Evolutionary conservation across 2,113 vertebrate species (phyloP).

Genomic region (Sinocyclocheilus rhinocerous): DNA sequence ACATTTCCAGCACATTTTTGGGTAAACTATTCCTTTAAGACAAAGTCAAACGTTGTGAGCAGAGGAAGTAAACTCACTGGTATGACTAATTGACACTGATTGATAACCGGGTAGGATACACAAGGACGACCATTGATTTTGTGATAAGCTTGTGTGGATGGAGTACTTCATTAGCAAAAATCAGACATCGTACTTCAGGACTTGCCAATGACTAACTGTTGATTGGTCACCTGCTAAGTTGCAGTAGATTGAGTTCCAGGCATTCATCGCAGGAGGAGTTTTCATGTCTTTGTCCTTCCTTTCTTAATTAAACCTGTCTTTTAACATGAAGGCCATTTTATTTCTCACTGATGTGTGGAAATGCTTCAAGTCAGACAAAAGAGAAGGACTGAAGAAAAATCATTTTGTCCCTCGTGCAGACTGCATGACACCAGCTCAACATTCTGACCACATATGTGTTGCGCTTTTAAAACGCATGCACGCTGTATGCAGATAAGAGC

Average conservation of each 20-base stretch:
- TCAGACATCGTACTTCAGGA: too few relatives aligned
- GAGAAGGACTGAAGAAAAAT: constrained; percentile 21
- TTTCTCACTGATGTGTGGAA: constrained; percentile 35
- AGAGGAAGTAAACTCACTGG: too few relatives aligned
- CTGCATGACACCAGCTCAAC: constrained; percentile 12
- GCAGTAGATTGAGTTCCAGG: constrained; percentile 50
- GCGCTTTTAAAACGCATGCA: constrained; percentile 30
- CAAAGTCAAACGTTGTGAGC: too few relatives aligned
- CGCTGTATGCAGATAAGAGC: constrained; percentile 41
- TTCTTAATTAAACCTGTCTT: constrained; percentile 59
- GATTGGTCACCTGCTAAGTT: constrained; percentile 15
- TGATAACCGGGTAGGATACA: too few relatives aligned
- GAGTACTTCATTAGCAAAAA: too few relatives aligned
- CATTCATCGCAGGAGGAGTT: constrained; percentile 35
- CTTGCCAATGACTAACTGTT: too few relatives aligned
- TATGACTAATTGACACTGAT: too few relatives aligned
- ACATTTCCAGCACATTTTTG: too few relatives aligned
- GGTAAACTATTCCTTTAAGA: neutral
- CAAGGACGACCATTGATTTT: too few relatives aligned
- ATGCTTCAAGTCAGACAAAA: constrained; percentile 43
- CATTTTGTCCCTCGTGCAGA: neutral
- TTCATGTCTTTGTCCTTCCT: constrained; percentile 57
- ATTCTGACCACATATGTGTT: constrained; percentile 2
- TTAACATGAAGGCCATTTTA: constrained; percentile 54
- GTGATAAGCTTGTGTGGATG: too few relatives aligned